Evolutionary conservation across 2,113 vertebrate species (phyloP), one percentile per base, ranked within the genome.

Genomic region (Sprattus sprattus): DNA sequence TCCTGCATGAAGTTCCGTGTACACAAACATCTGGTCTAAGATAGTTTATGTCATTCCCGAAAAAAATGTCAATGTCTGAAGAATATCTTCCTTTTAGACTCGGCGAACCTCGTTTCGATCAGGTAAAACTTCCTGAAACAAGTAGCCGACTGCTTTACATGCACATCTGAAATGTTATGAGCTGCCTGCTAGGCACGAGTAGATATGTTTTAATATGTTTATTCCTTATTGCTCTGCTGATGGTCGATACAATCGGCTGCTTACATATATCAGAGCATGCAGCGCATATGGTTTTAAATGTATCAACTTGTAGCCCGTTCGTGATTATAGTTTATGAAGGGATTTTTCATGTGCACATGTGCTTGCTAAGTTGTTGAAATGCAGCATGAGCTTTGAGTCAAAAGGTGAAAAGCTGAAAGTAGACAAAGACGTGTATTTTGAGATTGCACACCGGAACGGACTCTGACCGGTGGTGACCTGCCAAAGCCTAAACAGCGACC

Each of bases 21-120:
- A 28, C 22, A 64, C n/a, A 67, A 64, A 7, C 28, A 39, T 39
- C 13, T 39, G 13, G 67, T 25, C 9, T 39, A 10, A 39, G 22
- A 15, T 39, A 32, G n/a, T 28, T 8, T 39, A 39, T 15, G 28
- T 13, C 28, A 78, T 32, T 32, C 10, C 71, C 0, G 71, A 78
- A 39, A 64, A 39, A 88, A 83, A 97, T 97, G 96, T 93, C 94
- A 92, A 94, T 93, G 86, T 89, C 91, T 45, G 84, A 89, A 47
- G 93, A 92, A n/a, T 94, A 91, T 25, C 96, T 95, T 13, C 90
- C 91, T 44, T 98, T 98, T 91, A 95, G 94, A 93, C 92, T 95
- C 86, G 97, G 96, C 18, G 95, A 94, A 88, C 92, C 96, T 0
- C 96, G 96, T 89, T 98, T 96, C 92, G 93, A 97, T 91, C 97